Evolutionary conservation across 2,888 invertebrate species (phyloP).

Genomic region (Cryptocephalus moraei): DNA sequence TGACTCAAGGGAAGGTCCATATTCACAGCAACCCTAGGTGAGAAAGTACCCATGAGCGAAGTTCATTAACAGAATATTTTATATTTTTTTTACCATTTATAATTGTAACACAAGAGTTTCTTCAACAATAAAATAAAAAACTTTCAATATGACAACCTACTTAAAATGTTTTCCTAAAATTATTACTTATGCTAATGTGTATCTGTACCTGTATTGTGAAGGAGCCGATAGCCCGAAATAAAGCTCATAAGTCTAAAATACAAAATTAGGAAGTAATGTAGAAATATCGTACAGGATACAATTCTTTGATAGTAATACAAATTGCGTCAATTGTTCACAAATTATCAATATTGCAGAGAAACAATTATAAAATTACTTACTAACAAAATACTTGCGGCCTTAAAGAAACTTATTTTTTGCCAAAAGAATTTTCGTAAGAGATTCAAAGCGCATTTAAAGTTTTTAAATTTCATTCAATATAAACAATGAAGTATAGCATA

Average conservation of each 20-base stretch:
- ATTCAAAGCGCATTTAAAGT: too few relatives aligned
- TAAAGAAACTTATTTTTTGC: too few relatives aligned
- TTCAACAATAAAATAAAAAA: slow-evolving; percentile 8
- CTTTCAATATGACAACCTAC: slow-evolving; percentile 12
- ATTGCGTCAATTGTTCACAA: slow-evolving; percentile 12
- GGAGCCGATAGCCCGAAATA: slow-evolving; percentile 40
- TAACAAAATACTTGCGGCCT: too few relatives aligned
- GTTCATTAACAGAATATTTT: not conserved
- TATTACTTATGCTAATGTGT: slow-evolving; percentile 25
- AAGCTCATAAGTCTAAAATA: slow-evolving; percentile 41
- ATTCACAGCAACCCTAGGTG: slow-evolving; percentile 37
- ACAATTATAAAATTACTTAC: too few relatives aligned
- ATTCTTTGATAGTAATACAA: slow-evolving; percentile 16
- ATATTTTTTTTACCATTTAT: slow-evolving; percentile 1
- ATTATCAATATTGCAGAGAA: not conserved
- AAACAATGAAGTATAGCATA: too few relatives aligned
- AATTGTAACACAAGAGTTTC: slow-evolving; percentile 5
- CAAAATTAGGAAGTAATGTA: slow-evolving; percentile 40
- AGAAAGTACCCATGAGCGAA: slow-evolving; percentile 39
- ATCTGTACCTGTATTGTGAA: slow-evolving; percentile 39
- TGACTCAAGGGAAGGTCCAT: slow-evolving; percentile 29
- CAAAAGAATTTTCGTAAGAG: too few relatives aligned
- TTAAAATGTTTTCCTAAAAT: slow-evolving; percentile 8
- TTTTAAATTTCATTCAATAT: too few relatives aligned
- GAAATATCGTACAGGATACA: slow-evolving; percentile 20